Evolutionary conservation across 1,140 invertebrate genomes (phyloP).

Genomic region (Zaprionus taronus): DNA sequence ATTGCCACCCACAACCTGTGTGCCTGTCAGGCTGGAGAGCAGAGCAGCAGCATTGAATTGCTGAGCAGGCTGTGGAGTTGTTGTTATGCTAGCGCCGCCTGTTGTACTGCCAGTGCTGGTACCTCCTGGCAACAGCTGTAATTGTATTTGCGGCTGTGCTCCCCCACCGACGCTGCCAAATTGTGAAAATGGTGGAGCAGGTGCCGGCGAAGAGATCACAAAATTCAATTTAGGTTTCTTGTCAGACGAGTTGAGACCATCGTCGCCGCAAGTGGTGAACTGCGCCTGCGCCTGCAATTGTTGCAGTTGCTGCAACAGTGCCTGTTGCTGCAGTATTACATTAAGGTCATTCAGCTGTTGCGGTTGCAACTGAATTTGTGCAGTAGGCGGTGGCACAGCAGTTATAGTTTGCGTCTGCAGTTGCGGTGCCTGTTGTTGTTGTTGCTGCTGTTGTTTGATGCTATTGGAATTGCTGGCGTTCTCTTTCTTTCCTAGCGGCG

Average conservation of each 20-base stretch:
- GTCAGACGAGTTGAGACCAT: slow-evolving; percentile 49
- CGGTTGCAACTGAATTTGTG: slow-evolving; percentile 61
- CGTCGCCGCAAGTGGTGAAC: slow-evolving; percentile 33
- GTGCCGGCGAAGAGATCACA: slow-evolving; percentile 65
- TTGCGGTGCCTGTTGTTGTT: slow-evolving; percentile 37
- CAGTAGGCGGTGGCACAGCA: slow-evolving; percentile 10
- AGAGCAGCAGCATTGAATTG: slow-evolving; percentile 68
- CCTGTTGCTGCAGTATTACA: slow-evolving; percentile 56
- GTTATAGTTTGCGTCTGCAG: slow-evolving; percentile 45
- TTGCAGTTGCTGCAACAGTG: slow-evolving; percentile 66
- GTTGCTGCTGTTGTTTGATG: slow-evolving; percentile 30
- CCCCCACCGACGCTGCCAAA: slow-evolving; percentile 24
- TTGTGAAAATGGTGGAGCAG: slow-evolving; percentile 41
- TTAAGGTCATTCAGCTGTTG: slow-evolving; percentile 63
- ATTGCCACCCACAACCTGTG: slow-evolving; percentile 33
- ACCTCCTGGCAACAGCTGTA: slow-evolving; percentile 71
- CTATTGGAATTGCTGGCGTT: slow-evolving; percentile 18
- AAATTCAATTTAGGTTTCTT: slow-evolving; percentile 85
- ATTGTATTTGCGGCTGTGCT: slow-evolving; percentile 78
- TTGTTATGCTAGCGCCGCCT: slow-evolving; percentile 5
- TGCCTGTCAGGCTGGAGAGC: slow-evolving; percentile 53
- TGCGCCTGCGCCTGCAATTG: slow-evolving; percentile 68
- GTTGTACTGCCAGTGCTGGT: slow-evolving; percentile 8
- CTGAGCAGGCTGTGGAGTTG: slow-evolving; percentile 11
- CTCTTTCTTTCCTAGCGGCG: slow-evolving; percentile 76